Evolutionary conservation across 2,888 invertebrate genomes (phyloP).

Genomic region (Acleris sparsana): DNA sequence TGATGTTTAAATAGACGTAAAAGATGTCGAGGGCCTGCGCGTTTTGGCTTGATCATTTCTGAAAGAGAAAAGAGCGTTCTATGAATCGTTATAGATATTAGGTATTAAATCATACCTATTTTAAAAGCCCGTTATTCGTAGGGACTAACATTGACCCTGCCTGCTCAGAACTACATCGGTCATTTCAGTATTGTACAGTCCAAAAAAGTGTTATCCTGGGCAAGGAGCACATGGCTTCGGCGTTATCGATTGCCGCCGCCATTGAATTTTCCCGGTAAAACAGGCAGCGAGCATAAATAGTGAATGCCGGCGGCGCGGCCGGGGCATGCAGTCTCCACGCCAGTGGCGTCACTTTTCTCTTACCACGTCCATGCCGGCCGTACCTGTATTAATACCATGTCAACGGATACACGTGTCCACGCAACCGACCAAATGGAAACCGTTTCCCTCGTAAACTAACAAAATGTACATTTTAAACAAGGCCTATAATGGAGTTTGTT

Average conservation of each 20-base stretch:
- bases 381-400: slow-evolving; percentile 37
- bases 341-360: slow-evolving; percentile 40
- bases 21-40: slow-evolving; percentile 59
- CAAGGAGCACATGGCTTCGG: slow-evolving; percentile 53
- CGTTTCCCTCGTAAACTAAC: neutral
- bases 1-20: slow-evolving; percentile 65
- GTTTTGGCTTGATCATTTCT: slow-evolving; percentile 78
- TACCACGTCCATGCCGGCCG: slow-evolving; percentile 24
- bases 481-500: slow-evolving; percentile 2
- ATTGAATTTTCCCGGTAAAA: slow-evolving; percentile 58
- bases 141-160: too few relatives aligned
- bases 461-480: neutral
- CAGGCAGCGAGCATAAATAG: slow-evolving; percentile 8
- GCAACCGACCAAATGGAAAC: neutral
- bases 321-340: neutral
- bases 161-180: too few relatives aligned
- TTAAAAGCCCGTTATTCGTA: neutral
- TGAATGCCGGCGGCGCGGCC: too few relatives aligned
- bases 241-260: slow-evolving; percentile 67
- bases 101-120: neutral
- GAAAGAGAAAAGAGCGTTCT: slow-evolving; percentile 50
- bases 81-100: neutral
- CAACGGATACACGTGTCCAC: slow-evolving; percentile 21
- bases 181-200: too few relatives aligned
- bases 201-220: slow-evolving; percentile 21